phyloP scores from a whole-genome alignment of 2,888 invertebrate genomes.

The Epinotia brunnichana region DNA sequence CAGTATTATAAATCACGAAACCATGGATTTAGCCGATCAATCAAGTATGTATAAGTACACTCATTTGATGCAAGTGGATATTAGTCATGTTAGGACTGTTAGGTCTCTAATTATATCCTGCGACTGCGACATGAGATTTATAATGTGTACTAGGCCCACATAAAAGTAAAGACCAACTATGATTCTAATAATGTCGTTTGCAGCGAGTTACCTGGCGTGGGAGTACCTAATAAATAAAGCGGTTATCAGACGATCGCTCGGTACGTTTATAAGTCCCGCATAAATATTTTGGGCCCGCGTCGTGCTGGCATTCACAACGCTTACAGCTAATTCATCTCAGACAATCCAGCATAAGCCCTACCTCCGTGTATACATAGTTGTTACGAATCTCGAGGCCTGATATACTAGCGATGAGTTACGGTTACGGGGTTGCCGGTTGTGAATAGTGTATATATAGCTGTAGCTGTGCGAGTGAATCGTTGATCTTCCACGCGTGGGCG shows the following conservation, averaged over 20 bases:
- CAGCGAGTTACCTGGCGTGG: slow-evolving; percentile 60
- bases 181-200: slow-evolving; percentile 67
- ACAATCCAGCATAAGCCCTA: background rate
- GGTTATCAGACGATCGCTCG: slow-evolving; percentile 54
- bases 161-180: slow-evolving; percentile 62
- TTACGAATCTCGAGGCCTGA: background rate
- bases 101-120: background rate
- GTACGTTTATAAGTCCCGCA: slow-evolving; percentile 43
- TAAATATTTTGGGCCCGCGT: slow-evolving; percentile 33
- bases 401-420: background rate
- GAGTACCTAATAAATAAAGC: slow-evolving; percentile 52
- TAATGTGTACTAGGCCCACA: slow-evolving; percentile 66
- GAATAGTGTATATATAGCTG: background rate
- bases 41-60: background rate
- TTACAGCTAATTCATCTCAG: background rate
- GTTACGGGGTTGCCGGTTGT: background rate
- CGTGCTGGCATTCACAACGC: background rate
- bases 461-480: slow-evolving; percentile 31
- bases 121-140: slow-evolving; percentile 59
- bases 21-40: no score
- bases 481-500: slow-evolving; percentile 36
- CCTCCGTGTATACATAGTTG: background rate
- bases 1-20: no score
- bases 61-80: background rate
- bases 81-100: background rate